Percentiles rank a stretch among this genome's conserved stretches.
These are phyloP conservation scores for Drosophila pandora DNA, from an alignment of 1,140 invertebrate genomes.

Conservation along the genomic window DNA sequence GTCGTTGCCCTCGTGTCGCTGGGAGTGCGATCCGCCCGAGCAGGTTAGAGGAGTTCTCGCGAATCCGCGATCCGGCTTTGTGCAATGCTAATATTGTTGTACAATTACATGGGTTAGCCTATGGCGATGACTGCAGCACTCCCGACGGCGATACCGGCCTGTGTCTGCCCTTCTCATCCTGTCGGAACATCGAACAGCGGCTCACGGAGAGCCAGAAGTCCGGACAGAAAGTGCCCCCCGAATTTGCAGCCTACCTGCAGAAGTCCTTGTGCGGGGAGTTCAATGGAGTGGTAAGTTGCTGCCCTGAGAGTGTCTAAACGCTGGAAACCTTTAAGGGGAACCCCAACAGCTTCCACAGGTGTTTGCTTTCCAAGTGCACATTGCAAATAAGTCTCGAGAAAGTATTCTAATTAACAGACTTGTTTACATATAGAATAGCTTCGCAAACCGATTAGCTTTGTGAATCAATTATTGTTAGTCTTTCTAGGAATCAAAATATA, in stretches of 20 bases:
- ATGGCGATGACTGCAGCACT: conserved; percentile 57
- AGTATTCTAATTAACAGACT: not conserved
- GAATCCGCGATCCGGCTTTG: conserved; percentile 9
- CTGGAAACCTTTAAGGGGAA: not conserved
- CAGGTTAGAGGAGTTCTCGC: conserved; percentile 53
- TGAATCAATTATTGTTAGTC: not conserved
- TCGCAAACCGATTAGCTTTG: not conserved
- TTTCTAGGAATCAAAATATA: not conserved
- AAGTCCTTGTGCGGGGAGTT: conserved; percentile 55
- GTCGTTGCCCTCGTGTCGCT: conserved; percentile 37
- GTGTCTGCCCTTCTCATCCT: conserved; percentile 63
- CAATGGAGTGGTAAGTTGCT: conserved; percentile 51
- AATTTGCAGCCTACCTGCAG: conserved; percentile 53
- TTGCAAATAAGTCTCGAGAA: not conserved
- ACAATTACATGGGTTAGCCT: conserved; percentile 48
- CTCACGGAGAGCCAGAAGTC: conserved; percentile 32
- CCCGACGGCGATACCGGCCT: conserved; percentile 51
- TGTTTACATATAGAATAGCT: not conserved
- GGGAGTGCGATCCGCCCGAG: conserved; percentile 32
- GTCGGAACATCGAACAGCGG: conserved; percentile 55
- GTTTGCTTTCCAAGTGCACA: not conserved
- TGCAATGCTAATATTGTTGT: conserved; percentile 47
- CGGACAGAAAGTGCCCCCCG: conserved; percentile 32
- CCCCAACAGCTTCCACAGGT: not conserved
- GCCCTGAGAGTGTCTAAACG: not conserved